A percentile compares a stretch with the other conserved stretches of the same genome.
These are phyloP conservation scores for Ormyrus thymus DNA, from an alignment of 2,888 invertebrate genomes.

Conservation along the genomic window DNA sequence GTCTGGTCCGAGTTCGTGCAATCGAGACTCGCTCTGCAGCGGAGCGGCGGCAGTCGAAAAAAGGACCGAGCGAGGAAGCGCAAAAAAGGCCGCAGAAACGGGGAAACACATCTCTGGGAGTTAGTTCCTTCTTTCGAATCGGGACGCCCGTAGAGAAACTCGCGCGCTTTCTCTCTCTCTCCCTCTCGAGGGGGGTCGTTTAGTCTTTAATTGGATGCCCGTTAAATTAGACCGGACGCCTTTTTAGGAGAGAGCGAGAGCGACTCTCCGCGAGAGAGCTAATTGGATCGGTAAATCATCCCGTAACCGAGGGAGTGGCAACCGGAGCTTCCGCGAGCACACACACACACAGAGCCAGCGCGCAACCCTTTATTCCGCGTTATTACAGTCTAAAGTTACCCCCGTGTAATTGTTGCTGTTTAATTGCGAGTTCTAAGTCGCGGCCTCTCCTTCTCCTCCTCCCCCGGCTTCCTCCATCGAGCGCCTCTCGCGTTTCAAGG, in stretches of 20 bases:
- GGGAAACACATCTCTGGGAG: not conserved
- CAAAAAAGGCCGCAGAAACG: not conserved
- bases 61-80: no score
- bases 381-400: constrained; percentile 75
- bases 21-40: not conserved
- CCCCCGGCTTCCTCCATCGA: constrained; percentile 5
- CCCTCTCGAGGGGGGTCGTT: constrained; percentile 58
- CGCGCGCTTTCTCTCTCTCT: constrained; percentile 1
- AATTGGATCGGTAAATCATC: constrained; percentile 76
- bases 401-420: constrained; percentile 75
- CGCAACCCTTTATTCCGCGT: constrained; percentile 75
- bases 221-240: constrained; percentile 75
- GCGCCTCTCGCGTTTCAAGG: constrained; percentile 40
- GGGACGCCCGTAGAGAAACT: constrained; percentile 12
- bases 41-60: no score
- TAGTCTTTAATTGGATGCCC: constrained; percentile 74
- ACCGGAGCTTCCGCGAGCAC: constrained; percentile 58
- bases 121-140: constrained; percentile 42
- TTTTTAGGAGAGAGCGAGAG: constrained; percentile 67
- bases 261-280: constrained; percentile 59
- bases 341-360: constrained; percentile 6
- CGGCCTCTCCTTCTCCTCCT: constrained; percentile 37
- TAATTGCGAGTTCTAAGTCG: constrained; percentile 75
- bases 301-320: constrained; percentile 71
- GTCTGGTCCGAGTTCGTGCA: not conserved